phyloP scores from a whole-genome alignment of 2,888 invertebrate genomes.

The Gymnosoma rotundatum region DNA sequence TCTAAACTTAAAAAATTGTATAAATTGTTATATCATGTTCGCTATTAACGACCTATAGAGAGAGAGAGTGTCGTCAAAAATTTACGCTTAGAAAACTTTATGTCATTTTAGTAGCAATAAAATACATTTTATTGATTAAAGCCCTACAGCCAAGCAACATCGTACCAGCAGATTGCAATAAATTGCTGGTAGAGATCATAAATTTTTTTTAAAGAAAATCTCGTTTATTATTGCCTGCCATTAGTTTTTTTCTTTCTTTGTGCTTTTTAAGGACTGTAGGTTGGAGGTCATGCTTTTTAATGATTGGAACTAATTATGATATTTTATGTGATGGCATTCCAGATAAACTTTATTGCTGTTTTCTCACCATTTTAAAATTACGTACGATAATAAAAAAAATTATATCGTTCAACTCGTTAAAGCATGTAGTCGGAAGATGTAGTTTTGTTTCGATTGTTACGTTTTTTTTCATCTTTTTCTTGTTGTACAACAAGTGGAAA shows the following conservation, averaged over 20 bases:
- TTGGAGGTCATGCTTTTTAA: conserved; percentile 9
- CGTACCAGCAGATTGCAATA: background rate
- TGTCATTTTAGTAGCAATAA: conserved; percentile 23
- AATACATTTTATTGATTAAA: conserved; percentile 49
- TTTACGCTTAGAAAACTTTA: conserved; percentile 44
- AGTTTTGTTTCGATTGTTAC: conserved; percentile 7
- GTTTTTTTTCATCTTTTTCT: background rate
- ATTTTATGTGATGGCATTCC: conserved; percentile 51
- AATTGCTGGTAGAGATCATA: conserved; percentile 20
- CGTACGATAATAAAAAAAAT: conserved; percentile 35
- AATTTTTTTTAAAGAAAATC: background rate
- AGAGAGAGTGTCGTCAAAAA: conserved; percentile 24
- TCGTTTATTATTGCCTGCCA: no score
- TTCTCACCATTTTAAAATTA: conserved; percentile 54
- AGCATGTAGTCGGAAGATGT: background rate
- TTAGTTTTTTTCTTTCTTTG: no score
- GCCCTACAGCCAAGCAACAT: background rate
- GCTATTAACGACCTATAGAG: no score
- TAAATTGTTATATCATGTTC: no score
- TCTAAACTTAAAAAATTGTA: no score
- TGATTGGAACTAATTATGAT: conserved; percentile 49
- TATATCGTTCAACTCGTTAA: background rate
- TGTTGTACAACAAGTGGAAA: conserved; percentile 44
- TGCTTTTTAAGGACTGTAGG: background rate
- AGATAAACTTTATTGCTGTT: conserved; percentile 55